These are phyloP conservation scores for Dynastes hyllus DNA, from an alignment of 2,888 invertebrate genomes.

Conservation along the genomic window DNA sequence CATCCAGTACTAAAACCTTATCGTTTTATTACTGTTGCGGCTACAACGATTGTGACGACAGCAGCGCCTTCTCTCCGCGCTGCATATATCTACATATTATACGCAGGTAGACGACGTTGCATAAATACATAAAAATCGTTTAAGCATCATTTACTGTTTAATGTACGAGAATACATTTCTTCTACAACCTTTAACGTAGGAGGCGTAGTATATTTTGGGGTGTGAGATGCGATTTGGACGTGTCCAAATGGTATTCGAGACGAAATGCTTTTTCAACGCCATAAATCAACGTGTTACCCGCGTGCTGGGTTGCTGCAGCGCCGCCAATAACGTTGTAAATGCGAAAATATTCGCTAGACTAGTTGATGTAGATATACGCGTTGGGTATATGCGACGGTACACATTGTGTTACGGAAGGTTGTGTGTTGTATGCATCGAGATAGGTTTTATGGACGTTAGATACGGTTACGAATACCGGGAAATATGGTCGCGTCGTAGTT, in stretches of 20 bases:
- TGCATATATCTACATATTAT: not conserved
- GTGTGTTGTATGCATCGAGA: not conserved
- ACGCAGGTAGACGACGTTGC: slow-evolving; percentile 5
- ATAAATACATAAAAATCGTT: slow-evolving; percentile 29
- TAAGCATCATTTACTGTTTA: slow-evolving; percentile 31
- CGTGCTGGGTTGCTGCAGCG: no score
- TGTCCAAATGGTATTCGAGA: slow-evolving; percentile 7
- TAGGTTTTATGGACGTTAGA: slow-evolving; percentile 5
- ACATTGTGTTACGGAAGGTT: no score
- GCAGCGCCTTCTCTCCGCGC: no score
- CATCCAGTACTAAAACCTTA: no score
- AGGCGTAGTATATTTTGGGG: not conserved
- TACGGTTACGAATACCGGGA: not conserved
- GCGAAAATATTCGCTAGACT: no score
- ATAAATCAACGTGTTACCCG: no score
- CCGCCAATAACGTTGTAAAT: no score
- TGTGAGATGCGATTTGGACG: not conserved
- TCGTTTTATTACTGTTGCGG: no score
- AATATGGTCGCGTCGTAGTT: not conserved
- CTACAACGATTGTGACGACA: no score
- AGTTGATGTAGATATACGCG: no score
- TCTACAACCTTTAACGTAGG: slow-evolving; percentile 13
- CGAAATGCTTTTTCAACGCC: no score
- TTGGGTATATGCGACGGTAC: not conserved
- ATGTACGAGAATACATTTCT: slow-evolving; percentile 27